Evolutionary conservation across 2,113 vertebrate species (phyloP), one percentile per base, ranked within the genome.

Genomic region (Thermophis baileyi): DNA sequence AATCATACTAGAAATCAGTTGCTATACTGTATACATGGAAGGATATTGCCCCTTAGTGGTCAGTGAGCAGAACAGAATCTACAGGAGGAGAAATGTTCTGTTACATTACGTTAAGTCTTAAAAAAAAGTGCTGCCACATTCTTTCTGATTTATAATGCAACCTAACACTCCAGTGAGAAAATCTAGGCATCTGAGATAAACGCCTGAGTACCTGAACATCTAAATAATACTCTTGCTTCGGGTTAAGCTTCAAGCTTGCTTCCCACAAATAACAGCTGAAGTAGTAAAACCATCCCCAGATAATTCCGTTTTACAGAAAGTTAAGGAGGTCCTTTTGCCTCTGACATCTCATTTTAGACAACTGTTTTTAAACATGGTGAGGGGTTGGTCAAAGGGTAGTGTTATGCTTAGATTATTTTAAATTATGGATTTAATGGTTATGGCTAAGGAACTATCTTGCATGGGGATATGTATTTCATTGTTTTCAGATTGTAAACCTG

Each of bases 31-130:
- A 44, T 1, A 7, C 55, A 95, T 47, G 50, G 93, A 96, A 7
- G 93, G 96, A 91, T n/a, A 95, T 92, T 97, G 97, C 96, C 98
- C 97, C 95, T 97, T 98, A 95, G 96, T 95, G 98, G 85, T 91
- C 4, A 30, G 3, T 81, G 10, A 8, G 47, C 3, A 85, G 92
- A 93, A 9, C 60, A 91, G 94, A 92, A 92, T 11, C 35, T 81
- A 35, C 3, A 81, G 35, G 6, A 20, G 18, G 35, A 22, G 16
- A 81, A 6, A 20, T 40, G 7, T 22, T 69, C 14, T 2, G 0
- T 69, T 69, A 12, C 1, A 14, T 63, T n/a, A 69, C 0, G 1
- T n/a, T 81, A 81, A 81, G 18, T 81, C 35, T 81, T 81, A 4
- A 89, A 54, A 89, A 54, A 40, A 89, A 6, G 9, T 7, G 6